Base-by-base conservation (phyloP, 2,797 vertebrate genomes). In the Pogonophryne albipinna region DNA sequence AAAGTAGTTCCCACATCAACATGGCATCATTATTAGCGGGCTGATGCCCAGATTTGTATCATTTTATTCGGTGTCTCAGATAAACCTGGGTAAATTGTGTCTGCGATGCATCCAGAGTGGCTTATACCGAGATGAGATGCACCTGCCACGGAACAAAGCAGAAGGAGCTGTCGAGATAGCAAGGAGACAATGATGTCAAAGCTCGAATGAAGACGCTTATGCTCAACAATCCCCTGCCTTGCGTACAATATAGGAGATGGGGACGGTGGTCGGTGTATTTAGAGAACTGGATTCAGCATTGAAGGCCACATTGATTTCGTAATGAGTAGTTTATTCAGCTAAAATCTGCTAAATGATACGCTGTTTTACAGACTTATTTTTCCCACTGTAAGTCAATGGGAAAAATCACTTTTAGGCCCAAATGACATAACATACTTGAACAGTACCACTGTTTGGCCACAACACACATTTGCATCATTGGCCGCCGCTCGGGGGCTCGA, bases 41-140 rank as follows among this genome's bases (percentile, higher is more conserved):
- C 79, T 68, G 82, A 84, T 86, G 83, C 82, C 82, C 84, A 91
- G 85, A 85, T 89, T 90, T 90, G 86, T 90, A 85, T 88, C 87
- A 64, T 86, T 90, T 89, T 83, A 66, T 77, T 83, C 71, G 38
- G 38, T 47, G 59, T 82, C 82, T 86, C 66, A 85, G 79, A 90
- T 85, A 75, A 90, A 71, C 71, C 46, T 16, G 14, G 57, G 78
- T 73, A 85, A 86, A 90, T 82, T 76, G 85, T 81, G 85, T 71
- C 77, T 82, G 76, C 27, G 27, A 17, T 23, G 76, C 83, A 64
- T 78, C 68, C 74, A 27, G 76, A 84, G 82, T 44, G 69, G 64
- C 75, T 81, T 20, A 73, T 83, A 64, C 57, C 16, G 6, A 70
- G 84, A 87, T 71, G 78, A 82, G 84, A 82, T 53, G 83, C 90